Conservation (phyloP, 2,888 invertebrate species). For the Mechanitis messenoides region DNA sequence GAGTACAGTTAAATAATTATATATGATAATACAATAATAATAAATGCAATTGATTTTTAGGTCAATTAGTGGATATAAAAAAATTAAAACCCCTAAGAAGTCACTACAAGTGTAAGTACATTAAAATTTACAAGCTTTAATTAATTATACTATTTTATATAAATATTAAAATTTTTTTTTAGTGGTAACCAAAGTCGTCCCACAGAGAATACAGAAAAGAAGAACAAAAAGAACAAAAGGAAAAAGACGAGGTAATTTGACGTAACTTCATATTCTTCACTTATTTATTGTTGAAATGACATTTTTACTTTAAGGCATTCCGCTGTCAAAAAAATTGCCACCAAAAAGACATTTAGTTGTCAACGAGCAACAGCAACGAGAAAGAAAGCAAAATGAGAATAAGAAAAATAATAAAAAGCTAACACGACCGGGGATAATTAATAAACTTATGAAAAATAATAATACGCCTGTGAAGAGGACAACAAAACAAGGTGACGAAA, state of each 20-base stretch:
- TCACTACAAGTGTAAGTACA: constrained; percentile 34
- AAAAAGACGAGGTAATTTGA: constrained; percentile 27
- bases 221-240: background rate
- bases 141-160: background rate
- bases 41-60: constrained; percentile 13
- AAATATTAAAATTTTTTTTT: background rate
- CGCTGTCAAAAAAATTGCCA: constrained; percentile 35
- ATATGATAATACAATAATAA: no score
- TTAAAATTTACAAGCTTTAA: constrained; percentile 7
- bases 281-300: background rate
- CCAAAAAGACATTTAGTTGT: constrained; percentile 41
- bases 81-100: constrained; percentile 24
- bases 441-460: constrained; percentile 12
- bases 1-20: no score
- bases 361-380: constrained; percentile 26
- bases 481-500: constrained; percentile 7
- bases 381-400: constrained; percentile 13
- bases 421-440: constrained; percentile 7
- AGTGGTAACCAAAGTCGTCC: constrained; percentile 18
- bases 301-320: constrained; percentile 30
- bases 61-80: constrained; percentile 21
- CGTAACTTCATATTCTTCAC: background rate
- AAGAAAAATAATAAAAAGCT: constrained; percentile 11
- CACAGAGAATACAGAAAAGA: background rate
- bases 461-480: constrained; percentile 6